Base-by-base conservation (phyloP, 2,888 invertebrate genomes). In the Ecliptopera silaceata region DNA sequence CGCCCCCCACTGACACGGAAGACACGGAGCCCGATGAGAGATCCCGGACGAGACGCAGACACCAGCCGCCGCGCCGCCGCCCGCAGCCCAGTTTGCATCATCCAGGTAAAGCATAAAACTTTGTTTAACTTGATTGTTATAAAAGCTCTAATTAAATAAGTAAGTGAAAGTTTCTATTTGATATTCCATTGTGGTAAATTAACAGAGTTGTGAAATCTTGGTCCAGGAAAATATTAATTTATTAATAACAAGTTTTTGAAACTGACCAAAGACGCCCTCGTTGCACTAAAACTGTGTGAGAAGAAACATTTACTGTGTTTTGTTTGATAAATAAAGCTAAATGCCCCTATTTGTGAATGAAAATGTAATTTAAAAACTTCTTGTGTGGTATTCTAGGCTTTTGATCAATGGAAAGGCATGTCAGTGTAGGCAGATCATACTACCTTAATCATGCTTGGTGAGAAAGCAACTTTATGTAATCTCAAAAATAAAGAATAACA, bases 11-110 rank as follows among this genome's bases (percentile, higher is more conserved):
- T 0, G 90, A 89, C 48, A 90, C 89, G 0, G 90, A 90, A 54
- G 90, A 90, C 59, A 91, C 90, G 0, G 91, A 90, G 68, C 89
- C 90, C 0, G 90, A 91, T 53, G 90, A 91, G 68, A 68, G 91
- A 15, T 76, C 86, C 0, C 73, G 90, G 54, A 88, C 88, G 0
- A 69, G 90, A 1, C 71, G 90, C 8, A 71, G 89, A 11, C 89
- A 90, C 50, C 90, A 89, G 0, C 89, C 87, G 50, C 86, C 85
- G 6, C 69, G 91, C 3, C 84, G 90, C 46, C 81, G 89, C 60
- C 88, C 83, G 3, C 88, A 87, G 60, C 76, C 80, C 1, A 66
- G 82, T 59, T 56, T 86, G 60, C 90, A 90, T 64, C 89, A 90
- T 67, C 88, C 87, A 74, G 88, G 90, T 84, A 31, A 18, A 10